Base-by-base conservation (phyloP, 1,140 invertebrate genomes). In the Gryon sp. region DNA sequence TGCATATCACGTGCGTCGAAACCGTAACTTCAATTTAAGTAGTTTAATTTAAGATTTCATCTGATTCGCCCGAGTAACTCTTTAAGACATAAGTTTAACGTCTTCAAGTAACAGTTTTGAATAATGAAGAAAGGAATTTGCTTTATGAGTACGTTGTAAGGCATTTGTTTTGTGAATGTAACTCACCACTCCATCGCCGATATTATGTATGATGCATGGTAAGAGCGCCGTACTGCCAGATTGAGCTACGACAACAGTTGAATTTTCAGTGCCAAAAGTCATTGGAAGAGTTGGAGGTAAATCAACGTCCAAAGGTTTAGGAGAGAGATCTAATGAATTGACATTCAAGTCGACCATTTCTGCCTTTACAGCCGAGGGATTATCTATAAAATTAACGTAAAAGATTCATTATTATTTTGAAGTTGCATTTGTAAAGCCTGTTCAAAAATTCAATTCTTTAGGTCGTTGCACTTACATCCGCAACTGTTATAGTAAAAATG, bases 121-220 rank as follows among this genome's bases (percentile, higher is more conserved):
- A n/a, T n/a, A n/a, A n/a, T n/a, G n/a, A n/a, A n/a, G n/a, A n/a
- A n/a, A 12, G 14, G 55, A 45, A 45, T 48, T 38, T 28, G 43
- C 9, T 50, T 36, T 11, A 14, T 19, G 50, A 62, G 1, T n/a
- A n/a, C n/a, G n/a, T 52, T 32, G 24, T 53, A 53, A 65, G 48
- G 45, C 36, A 65, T 36, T 55, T 66, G 28, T 66, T 55, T 55
- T 8, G 32, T 30, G 7, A 6, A 52, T 26, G 74, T 76, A 78
- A 90, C 94, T 95, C 87, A 96, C 95, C 90, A 94, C 92, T 80
- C 94, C 94, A 82, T 96, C 94, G 41, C 94, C 94, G 75, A 95
- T 93, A 83, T 95, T 95, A 79, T 92, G 93, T 20, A 96, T 93
- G 40, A 94, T 91, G 86, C 95, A 96, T 7, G 94, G 94, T 26